Percentiles rank a stretch among this genome's conserved stretches.
Evolutionary conservation across 30 jellyfish, hydroid and myxozoan species (phyloP).

Genomic region (Aurelia sp.): DNA sequence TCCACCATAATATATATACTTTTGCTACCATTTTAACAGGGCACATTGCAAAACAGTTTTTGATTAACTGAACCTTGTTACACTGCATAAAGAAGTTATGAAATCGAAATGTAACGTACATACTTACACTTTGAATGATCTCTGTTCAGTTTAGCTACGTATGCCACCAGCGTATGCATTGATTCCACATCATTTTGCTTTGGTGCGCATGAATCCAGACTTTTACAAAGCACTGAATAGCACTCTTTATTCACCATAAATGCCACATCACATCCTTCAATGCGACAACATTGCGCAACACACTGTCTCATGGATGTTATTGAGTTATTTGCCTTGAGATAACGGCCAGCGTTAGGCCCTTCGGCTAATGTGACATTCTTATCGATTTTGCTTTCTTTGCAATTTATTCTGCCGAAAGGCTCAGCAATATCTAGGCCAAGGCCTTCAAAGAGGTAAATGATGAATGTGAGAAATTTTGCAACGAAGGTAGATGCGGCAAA

Average conservation of each 20-base stretch:
- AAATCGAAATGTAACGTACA: not conserved
- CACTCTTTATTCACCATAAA: conserved; percentile 79
- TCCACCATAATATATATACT: too few species aligned
- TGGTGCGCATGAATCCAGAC: conserved; percentile 94
- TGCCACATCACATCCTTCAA: conserved; percentile 93
- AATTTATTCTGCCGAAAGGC: conserved; percentile 68
- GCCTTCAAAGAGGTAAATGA: conserved; percentile 11
- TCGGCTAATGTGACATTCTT: conserved; percentile 84
- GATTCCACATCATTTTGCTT: conserved; percentile 32
- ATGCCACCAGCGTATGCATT: conserved; percentile 73
- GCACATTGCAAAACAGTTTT: too few species aligned
- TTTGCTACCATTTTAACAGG: too few species aligned
- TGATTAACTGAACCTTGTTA: too few species aligned
- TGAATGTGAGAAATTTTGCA: too few species aligned
- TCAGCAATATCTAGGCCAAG: conserved; percentile 56
- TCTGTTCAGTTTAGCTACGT: conserved; percentile 81
- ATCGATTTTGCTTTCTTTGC: conserved; percentile 87
- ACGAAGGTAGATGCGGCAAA: too few species aligned
- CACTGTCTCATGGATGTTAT: conserved; percentile 83
- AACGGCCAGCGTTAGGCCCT: conserved; percentile 87
- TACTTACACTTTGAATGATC: conserved; percentile 49
- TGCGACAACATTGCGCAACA: conserved; percentile 84
- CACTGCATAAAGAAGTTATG: too few species aligned
- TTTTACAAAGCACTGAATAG: conserved; percentile 84
- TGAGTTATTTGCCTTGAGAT: conserved; percentile 75